Evolutionary conservation across 2,888 invertebrate species (phyloP).

Genomic region (Netelia inedita): DNA sequence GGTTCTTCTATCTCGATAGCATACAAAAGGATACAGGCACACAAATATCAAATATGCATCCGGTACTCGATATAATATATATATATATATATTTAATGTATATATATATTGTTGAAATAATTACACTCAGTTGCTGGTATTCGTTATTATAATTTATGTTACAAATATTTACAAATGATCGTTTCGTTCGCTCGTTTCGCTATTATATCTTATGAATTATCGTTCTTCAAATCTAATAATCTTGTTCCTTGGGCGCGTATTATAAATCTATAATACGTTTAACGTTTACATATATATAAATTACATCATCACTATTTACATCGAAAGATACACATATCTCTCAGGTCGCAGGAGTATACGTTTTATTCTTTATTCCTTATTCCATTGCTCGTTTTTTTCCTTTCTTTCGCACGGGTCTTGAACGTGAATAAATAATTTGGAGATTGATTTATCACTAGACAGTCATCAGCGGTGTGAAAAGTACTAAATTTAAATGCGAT

Average conservation of each 20-base stretch:
- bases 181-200: constrained; percentile 34
- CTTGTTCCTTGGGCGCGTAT: constrained; percentile 74
- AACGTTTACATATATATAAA: constrained; percentile 81
- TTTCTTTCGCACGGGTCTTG: constrained; percentile 37
- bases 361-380: constrained; percentile 51
- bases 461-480: not conserved
- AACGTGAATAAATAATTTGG: constrained; percentile 51
- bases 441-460: not conserved
- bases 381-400: constrained; percentile 16
- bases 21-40: constrained; percentile 85
- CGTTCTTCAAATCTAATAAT: constrained; percentile 42
- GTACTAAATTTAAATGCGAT: not conserved
- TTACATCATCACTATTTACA: constrained; percentile 81
- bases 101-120: constrained; percentile 77
- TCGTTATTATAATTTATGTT: constrained; percentile 71
- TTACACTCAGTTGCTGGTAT: constrained; percentile 82
- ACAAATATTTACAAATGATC: constrained; percentile 71
- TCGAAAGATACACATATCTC: constrained; percentile 72
- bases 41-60: constrained; percentile 85
- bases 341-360: constrained; percentile 66
- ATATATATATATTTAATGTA: constrained; percentile 56
- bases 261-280: constrained; percentile 77
- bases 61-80: constrained; percentile 78
- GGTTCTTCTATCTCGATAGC: constrained; percentile 80
- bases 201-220: constrained; percentile 39